Base-by-base conservation (phyloP, 2,113 vertebrate genomes). In the Rhadina sibilatrix region DNA sequence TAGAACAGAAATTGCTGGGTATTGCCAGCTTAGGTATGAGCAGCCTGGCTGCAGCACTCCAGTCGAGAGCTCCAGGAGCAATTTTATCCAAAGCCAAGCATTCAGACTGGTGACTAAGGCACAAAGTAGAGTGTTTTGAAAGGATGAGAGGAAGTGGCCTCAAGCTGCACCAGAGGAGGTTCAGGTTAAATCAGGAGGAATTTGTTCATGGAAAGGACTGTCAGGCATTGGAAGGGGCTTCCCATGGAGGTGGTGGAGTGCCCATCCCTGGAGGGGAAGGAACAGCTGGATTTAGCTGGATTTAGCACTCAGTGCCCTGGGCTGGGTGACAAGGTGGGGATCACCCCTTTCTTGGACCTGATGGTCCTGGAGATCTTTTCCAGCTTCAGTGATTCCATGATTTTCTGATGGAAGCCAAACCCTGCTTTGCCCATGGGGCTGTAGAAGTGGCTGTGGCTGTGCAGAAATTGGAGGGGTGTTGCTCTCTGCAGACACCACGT, bases 381-480 rank as follows among this genome's bases (percentile, higher is more conserved):
- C 71, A 77, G 1, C 23, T 7, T 37, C 31, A 28, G 0, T 28
- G 54, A 37, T 69, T 61, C 54, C 11, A 21, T 21, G 28, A 46
- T 54, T 69, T 35, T 46, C 30, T 69, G 63, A 33, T 22, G 40
- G 13, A 40, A n/a, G 30, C 50, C 72, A 40, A 83, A 53, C 13
- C n/a, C 31, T 2, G 3, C 30, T 61, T 42, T 61, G 42, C 24
- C 72, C 3, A 0, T 1, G 27, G 42, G 46, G 8, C 6, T 56
- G 33, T 33, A n/a, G 76, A 10, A 23, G 13, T 5, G 17, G 33
- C 30, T 9, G 9, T 42, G 44, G 25, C 50, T 46, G 4, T 8
- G 5, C 15, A 69, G 52, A 72, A 53, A 15, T 2, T 15, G 31
- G 28, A 44, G 52, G 61, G 31, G 21, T 33, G 13, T 1, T 75